Evolutionary conservation across 2,113 vertebrate species (phyloP).

Genomic region (Zapornia atra): DNA sequence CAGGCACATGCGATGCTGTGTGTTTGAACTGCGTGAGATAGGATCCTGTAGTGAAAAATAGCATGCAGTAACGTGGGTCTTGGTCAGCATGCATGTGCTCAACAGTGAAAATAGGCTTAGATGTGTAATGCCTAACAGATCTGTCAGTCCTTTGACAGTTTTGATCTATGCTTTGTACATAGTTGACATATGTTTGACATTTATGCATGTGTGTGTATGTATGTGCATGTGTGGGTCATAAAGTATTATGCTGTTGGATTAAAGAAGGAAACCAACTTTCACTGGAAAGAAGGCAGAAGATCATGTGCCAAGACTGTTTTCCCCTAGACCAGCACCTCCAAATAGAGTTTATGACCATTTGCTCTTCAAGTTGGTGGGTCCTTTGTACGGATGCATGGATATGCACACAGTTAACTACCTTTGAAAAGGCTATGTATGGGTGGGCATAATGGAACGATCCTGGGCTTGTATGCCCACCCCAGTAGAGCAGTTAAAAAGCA

Average conservation of each 20-base stretch:
- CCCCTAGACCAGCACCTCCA: neutral
- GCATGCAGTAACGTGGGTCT: neutral
- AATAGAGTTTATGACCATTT: neutral
- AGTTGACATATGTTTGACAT: neutral
- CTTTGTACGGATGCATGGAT: neutral
- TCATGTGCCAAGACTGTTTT: neutral
- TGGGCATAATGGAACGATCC: neutral
- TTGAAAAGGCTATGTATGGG: neutral
- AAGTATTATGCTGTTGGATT: neutral
- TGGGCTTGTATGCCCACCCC: neutral
- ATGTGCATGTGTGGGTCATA: neutral
- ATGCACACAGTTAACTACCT: neutral
- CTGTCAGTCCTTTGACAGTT: neutral
- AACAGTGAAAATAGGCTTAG: neutral
- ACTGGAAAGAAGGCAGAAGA: neutral
- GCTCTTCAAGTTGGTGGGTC: neutral
- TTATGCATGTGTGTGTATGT: neutral
- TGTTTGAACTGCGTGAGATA: neutral
- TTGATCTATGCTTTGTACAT: neutral
- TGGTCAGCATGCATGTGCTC: neutral
- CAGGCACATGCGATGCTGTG: neutral
- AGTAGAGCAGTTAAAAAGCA: neutral
- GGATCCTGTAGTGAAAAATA: neutral
- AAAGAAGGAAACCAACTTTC: neutral
- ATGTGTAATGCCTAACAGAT: neutral